These are phyloP conservation scores for Drosophila seclusa DNA, from an alignment of 2,888 invertebrate species.

Conservation along the genomic window DNA sequence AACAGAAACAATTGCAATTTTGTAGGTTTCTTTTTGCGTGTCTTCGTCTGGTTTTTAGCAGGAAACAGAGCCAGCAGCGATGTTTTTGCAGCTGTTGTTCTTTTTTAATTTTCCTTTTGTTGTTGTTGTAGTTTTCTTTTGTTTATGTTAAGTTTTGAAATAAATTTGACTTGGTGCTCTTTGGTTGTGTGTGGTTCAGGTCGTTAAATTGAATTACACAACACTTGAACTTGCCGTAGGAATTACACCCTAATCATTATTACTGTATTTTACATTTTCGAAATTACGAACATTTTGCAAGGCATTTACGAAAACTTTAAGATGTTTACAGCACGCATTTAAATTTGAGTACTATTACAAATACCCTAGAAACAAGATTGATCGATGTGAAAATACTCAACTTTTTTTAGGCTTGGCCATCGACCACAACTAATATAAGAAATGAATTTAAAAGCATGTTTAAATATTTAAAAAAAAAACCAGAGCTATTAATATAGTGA, in stretches of 20 bases:
- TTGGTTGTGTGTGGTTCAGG: neutral
- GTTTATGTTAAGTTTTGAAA: slow-evolving; percentile 20
- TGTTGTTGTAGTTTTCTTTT: slow-evolving; percentile 4
- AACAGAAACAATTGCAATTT: slow-evolving; percentile 62
- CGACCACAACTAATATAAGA: neutral
- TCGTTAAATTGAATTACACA: slow-evolving; percentile 25
- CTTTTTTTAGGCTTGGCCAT: too few species aligned
- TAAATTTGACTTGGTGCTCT: slow-evolving; percentile 19
- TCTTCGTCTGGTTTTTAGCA: slow-evolving; percentile 17
- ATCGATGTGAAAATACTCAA: slow-evolving; percentile 6
- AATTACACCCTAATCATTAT: slow-evolving; percentile 22
- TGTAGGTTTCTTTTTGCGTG: slow-evolving; percentile 25
- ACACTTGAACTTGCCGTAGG: neutral
- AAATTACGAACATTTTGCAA: slow-evolving; percentile 38
- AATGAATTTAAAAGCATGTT: too few species aligned
- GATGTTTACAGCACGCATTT: slow-evolving; percentile 50
- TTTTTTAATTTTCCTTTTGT: neutral
- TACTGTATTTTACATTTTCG: slow-evolving; percentile 3
- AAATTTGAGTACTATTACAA: slow-evolving; percentile 56
- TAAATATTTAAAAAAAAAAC: neutral
- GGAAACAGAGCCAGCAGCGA: slow-evolving; percentile 28
- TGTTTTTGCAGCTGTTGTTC: slow-evolving; percentile 56
- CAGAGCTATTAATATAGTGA: too few species aligned
- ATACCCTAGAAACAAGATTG: slow-evolving; percentile 18
- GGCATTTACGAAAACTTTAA: slow-evolving; percentile 46